phyloP scores from a whole-genome alignment of 2,888 invertebrate species.

The Nymphalis c-album region DNA sequence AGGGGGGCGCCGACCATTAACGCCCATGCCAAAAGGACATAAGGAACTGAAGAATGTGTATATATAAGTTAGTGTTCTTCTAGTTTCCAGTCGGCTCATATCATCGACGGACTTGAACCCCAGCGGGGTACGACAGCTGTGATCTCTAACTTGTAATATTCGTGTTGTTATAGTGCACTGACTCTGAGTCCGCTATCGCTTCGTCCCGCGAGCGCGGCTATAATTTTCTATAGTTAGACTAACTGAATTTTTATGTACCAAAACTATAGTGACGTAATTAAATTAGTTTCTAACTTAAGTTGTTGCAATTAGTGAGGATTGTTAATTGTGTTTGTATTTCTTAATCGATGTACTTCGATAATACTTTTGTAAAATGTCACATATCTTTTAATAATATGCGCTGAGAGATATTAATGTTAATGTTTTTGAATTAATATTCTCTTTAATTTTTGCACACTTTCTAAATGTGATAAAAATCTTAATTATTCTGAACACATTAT shows the following conservation, averaged over 20 bases:
- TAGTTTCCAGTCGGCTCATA: conserved; percentile 75
- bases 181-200: conserved; percentile 51
- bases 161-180: conserved; percentile 72
- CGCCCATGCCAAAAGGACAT: conserved; percentile 74
- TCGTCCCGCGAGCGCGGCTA: conserved; percentile 58
- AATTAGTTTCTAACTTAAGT: conserved; percentile 70
- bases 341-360: conserved; percentile 50
- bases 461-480: conserved; percentile 53
- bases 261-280: conserved; percentile 76
- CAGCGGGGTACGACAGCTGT: conserved; percentile 73
- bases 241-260: conserved; percentile 80
- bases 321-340: conserved; percentile 77
- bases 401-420: conserved; percentile 40
- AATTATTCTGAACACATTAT: conserved; percentile 58
- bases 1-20: conserved; percentile 79
- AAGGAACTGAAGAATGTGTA: conserved; percentile 71
- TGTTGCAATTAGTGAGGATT: conserved; percentile 75
- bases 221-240: conserved; percentile 75
- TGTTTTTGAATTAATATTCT: conserved; percentile 56
- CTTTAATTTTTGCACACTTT: conserved; percentile 51
- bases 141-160: conserved; percentile 78
- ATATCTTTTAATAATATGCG: conserved; percentile 46
- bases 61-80: conserved; percentile 70
- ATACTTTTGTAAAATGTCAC: conserved; percentile 46
- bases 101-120: conserved; percentile 71